phyloP scores from a whole-genome alignment of 1,140 invertebrate species.

The Zaprionus davidi region DNA sequence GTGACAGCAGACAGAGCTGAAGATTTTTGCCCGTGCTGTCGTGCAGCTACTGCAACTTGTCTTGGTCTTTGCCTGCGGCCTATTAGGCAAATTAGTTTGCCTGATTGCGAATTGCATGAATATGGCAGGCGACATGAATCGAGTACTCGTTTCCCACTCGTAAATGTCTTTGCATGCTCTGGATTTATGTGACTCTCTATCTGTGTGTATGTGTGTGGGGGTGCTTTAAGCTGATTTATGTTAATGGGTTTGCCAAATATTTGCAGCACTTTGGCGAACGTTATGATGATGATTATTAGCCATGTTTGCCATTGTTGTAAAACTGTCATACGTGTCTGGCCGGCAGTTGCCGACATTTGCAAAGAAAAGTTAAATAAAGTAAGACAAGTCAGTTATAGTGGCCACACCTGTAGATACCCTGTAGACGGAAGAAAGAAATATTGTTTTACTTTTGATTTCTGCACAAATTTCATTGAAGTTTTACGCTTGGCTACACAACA shows the following conservation, averaged over 20 bases:
- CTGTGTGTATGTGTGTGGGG: conserved; percentile 1
- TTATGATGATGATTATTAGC: conserved; percentile 75
- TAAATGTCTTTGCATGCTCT: conserved; percentile 47
- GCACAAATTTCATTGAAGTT: too few relatives aligned
- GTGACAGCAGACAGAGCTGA: conserved; percentile 49
- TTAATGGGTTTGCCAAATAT: conserved; percentile 73
- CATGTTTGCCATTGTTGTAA: conserved; percentile 74
- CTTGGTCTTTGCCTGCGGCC: conserved; percentile 50
- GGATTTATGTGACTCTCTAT: conserved; percentile 47
- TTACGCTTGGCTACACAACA: too few relatives aligned
- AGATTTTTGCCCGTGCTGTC: conserved; percentile 30
- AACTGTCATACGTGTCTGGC: conserved; percentile 74
- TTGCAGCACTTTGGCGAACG: conserved; percentile 66
- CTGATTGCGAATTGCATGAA: conserved; percentile 58
- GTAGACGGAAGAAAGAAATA: too few relatives aligned
- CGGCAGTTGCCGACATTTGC: conserved; percentile 59
- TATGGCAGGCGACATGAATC: not conserved
- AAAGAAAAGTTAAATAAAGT: conserved; percentile 38
- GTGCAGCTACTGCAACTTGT: not conserved
- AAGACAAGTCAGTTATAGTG: not conserved
- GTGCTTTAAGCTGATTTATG: conserved; percentile 67
- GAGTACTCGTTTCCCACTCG: conserved; percentile 18
- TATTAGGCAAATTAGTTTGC: conserved; percentile 68
- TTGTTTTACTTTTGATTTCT: too few relatives aligned
- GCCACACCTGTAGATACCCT: not conserved